Percentiles rank a stretch among this genome's conserved stretches.
Conservation (phyloP, 2,113 vertebrate genomes). For the Rynchops niger region DNA sequence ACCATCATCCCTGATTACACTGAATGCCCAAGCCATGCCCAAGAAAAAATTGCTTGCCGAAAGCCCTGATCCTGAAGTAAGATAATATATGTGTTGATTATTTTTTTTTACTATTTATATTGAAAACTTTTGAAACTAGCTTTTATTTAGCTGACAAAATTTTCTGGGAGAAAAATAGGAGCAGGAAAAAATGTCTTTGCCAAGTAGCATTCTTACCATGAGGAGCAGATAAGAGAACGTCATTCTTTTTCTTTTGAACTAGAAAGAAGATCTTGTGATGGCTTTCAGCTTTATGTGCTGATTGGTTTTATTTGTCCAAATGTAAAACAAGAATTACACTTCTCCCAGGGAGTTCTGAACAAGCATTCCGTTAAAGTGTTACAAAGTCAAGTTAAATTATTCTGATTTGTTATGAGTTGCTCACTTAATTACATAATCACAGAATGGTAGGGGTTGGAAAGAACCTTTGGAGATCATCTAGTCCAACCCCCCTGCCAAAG, state of each 20-base stretch:
- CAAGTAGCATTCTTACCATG: not conserved
- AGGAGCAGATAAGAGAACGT: not conserved
- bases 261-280: not conserved
- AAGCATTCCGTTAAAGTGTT: not conserved
- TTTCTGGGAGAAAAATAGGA: not conserved
- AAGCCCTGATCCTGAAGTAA: slow-evolving; percentile 63
- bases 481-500: not conserved
- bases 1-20: slow-evolving; percentile 37
- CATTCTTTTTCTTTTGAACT: not conserved
- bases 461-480: not conserved
- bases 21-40: slow-evolving; percentile 15
- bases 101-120: not conserved
- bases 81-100: not conserved
- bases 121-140: not conserved
- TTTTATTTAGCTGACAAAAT: not conserved
- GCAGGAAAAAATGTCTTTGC: not conserved
- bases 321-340: not conserved
- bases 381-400: not conserved
- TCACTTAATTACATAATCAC: not conserved
- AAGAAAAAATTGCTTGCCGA: slow-evolving; percentile 19
- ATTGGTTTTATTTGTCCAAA: not conserved
- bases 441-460: not conserved
- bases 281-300: not conserved
- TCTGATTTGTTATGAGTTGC: not conserved
- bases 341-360: not conserved